These are phyloP conservation scores for Oxygymnocypris stewartii DNA, from an alignment of 2,113 vertebrate species.

Conservation along the genomic window DNA sequence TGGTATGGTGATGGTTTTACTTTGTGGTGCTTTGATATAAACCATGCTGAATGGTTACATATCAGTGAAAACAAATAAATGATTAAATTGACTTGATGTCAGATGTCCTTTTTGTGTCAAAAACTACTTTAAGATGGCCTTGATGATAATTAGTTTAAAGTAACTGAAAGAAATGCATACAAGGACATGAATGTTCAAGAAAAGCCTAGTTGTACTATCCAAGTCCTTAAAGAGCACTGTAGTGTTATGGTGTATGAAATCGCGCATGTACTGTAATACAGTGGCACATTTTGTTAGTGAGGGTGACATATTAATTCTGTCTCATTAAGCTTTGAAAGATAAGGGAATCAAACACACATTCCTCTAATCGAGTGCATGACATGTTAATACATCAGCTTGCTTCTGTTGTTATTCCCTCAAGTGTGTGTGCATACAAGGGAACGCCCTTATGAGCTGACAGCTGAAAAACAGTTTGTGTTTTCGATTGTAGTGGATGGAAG, in stretches of 20 bases:
- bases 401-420: not conserved
- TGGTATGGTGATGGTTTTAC: too few species aligned
- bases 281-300: not conserved
- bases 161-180: not conserved
- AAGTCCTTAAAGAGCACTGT: not conserved
- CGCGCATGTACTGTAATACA: not conserved
- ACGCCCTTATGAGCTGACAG: conserved; percentile 4
- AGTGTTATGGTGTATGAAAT: not conserved
- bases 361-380: not conserved
- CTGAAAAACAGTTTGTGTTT: conserved; percentile 9
- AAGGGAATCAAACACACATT: not conserved
- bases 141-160: not conserved
- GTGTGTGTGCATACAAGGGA: not conserved
- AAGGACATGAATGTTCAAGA: not conserved
- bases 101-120: not conserved
- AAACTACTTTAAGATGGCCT: conserved; percentile 4
- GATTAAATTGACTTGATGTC: not conserved
- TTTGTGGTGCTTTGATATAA: not conserved
- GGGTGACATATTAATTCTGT: not conserved
- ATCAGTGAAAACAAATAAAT: not conserved
- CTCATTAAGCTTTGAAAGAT: not conserved
- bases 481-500: conserved; percentile 8
- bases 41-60: not conserved
- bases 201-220: not conserved
- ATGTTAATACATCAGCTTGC: not conserved